Evolutionary conservation across 2,888 invertebrate species (phyloP).

Genomic region (Leptinotarsa rubiginosa): DNA sequence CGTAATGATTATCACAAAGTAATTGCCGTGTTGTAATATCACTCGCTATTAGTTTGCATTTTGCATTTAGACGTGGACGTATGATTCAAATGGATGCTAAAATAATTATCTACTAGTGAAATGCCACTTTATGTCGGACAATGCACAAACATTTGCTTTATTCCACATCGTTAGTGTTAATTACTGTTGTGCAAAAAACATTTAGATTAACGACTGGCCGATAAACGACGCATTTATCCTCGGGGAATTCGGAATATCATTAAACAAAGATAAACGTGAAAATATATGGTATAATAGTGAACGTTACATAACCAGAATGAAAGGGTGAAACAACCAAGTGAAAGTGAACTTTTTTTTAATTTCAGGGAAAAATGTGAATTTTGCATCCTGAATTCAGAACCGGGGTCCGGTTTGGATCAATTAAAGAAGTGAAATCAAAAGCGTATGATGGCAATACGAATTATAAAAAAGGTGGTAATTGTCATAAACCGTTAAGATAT

Average conservation of each 20-base stretch:
- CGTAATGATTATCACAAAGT: slow-evolving; percentile 3
- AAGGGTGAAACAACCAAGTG: not conserved
- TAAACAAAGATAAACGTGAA: not conserved
- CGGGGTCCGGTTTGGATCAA: too few relatives aligned
- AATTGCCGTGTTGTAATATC: slow-evolving; percentile 11
- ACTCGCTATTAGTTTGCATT: slow-evolving; percentile 14
- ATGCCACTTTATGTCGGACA: slow-evolving; percentile 11
- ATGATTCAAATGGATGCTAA: slow-evolving; percentile 5
- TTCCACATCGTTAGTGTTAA: slow-evolving; percentile 6
- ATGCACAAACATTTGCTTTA: slow-evolving; percentile 15
- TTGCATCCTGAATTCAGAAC: too few relatives aligned
- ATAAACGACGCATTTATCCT: not conserved
- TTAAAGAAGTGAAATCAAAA: too few relatives aligned
- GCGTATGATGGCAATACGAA: too few relatives aligned
- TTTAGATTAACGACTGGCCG: not conserved
- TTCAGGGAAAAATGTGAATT: too few relatives aligned
- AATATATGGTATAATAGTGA: not conserved
- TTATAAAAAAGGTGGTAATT: too few relatives aligned
- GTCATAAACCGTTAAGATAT: too few relatives aligned
- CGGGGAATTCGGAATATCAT: not conserved
- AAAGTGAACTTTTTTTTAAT: too few relatives aligned
- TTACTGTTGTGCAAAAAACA: slow-evolving; percentile 4
- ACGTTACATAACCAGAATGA: not conserved
- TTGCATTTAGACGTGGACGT: not conserved
- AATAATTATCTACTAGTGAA: slow-evolving; percentile 4